These are phyloP conservation scores for Tautogolabrus adspersus DNA, from an alignment of 2,113 vertebrate genomes.

Conservation along the genomic window DNA sequence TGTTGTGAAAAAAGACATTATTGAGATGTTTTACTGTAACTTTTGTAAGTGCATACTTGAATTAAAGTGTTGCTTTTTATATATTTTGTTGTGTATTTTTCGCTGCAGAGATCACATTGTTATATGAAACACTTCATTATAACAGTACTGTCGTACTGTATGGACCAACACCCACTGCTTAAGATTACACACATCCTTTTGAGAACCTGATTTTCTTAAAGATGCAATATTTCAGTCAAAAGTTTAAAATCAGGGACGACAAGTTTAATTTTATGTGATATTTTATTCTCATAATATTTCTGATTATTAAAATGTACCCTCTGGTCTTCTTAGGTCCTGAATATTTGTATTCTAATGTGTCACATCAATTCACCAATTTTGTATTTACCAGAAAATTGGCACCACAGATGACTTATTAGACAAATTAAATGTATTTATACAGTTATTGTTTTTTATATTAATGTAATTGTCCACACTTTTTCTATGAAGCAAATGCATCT, in stretches of 20 bases:
- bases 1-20: constrained; percentile 30
- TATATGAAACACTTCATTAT: no score
- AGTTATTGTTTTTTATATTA: no score
- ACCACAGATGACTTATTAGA: no score
- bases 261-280: neutral
- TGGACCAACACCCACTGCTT: neutral
- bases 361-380: no score
- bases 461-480: no score
- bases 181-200: neutral
- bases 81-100: neutral
- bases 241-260: neutral
- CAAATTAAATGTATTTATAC: no score
- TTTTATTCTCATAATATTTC: no score
- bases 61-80: constrained; percentile 72
- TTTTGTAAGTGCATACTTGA: constrained; percentile 78
- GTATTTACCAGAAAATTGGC: no score
- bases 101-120: neutral
- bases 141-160: no score
- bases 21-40: constrained; percentile 61
- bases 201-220: neutral
- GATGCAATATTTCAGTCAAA: neutral
- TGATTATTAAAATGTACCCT: neutral
- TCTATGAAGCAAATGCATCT: no score
- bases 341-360: no score
- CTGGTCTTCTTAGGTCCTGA: neutral